Percentiles rank a stretch among this genome's conserved stretches.
phyloP scores from a whole-genome alignment of 2,888 invertebrate genomes.

The Hipparchia sbordonii region DNA sequence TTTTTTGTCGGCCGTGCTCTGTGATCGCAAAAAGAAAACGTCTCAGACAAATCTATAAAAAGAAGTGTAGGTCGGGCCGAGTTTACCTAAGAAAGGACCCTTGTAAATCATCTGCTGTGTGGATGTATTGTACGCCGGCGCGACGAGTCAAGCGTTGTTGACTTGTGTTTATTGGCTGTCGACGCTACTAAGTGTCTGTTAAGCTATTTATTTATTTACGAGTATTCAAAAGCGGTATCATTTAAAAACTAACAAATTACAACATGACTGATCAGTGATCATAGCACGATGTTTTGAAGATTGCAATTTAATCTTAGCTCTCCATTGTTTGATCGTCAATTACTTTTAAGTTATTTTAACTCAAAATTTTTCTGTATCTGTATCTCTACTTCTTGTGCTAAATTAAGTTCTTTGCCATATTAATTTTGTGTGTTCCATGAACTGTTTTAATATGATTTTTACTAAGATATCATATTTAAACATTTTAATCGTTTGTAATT shows the following conservation, averaged over 20 bases:
- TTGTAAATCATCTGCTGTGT: slow-evolving; percentile 80
- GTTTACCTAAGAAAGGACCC: slow-evolving; percentile 82
- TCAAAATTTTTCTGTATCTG: background rate
- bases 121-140: slow-evolving; percentile 77
- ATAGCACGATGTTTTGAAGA: slow-evolving; percentile 3
- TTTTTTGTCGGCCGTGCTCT: slow-evolving; percentile 76
- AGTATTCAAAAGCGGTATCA: slow-evolving; percentile 61
- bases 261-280: background rate
- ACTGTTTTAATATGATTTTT: too few species aligned
- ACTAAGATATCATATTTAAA: too few species aligned
- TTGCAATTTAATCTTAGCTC: background rate
- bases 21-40: slow-evolving; percentile 75
- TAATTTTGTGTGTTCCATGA: slow-evolving; percentile 29
- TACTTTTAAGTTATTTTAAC: background rate
- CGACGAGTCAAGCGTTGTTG: slow-evolving; percentile 74
- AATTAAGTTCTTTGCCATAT: slow-evolving; percentile 33
- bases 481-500: too few species aligned
- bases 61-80: slow-evolving; percentile 75
- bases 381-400: background rate
- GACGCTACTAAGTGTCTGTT: slow-evolving; percentile 75
- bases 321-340: background rate
- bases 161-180: slow-evolving; percentile 79
- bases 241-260: slow-evolving; percentile 25
- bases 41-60: slow-evolving; percentile 78
- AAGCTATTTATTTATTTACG: slow-evolving; percentile 63